A percentile compares a stretch with the other conserved stretches of the same genome.
phyloP scores from a whole-genome alignment of 2,113 vertebrate genomes.

The Cheilinus undulatus region DNA sequence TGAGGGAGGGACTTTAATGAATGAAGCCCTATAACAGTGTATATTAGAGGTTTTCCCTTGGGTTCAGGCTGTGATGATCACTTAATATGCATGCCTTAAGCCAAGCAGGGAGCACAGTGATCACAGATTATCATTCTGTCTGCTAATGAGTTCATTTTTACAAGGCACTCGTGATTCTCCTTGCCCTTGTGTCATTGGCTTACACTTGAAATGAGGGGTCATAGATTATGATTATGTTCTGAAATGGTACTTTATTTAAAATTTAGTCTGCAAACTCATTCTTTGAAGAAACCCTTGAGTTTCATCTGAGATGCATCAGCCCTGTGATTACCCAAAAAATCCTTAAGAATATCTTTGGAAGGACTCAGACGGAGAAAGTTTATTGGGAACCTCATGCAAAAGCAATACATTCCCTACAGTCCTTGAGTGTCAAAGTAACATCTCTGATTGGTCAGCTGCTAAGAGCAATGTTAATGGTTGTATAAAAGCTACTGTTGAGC shows the following conservation, averaged over 20 bases:
- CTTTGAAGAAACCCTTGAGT: too few species aligned
- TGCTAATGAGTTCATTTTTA: slow-evolving; percentile 56
- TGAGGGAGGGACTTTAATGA: slow-evolving; percentile 48
- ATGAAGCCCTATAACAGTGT: slow-evolving; percentile 44
- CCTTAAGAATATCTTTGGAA: too few species aligned
- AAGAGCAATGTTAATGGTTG: too few species aligned
- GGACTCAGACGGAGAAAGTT: too few species aligned
- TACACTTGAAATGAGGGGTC: slow-evolving; percentile 10
- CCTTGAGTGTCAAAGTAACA: too few species aligned
- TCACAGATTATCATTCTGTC: slow-evolving; percentile 54
- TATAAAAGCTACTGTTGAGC: too few species aligned
- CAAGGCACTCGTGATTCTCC: slow-evolving; percentile 29
- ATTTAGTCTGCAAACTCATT: slow-evolving; percentile 1
- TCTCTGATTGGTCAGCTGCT: too few species aligned
- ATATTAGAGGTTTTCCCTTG: slow-evolving; percentile 43
- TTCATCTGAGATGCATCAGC: too few species aligned
- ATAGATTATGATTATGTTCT: too few species aligned
- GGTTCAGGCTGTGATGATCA: slow-evolving; percentile 49
- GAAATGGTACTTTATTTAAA: background rate
- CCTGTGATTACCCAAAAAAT: too few species aligned
- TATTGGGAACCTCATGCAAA: too few species aligned
- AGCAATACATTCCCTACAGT: too few species aligned
- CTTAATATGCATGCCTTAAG: slow-evolving; percentile 55
- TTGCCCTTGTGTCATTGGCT: slow-evolving; percentile 20
- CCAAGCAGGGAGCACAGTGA: slow-evolving; percentile 37